These are phyloP conservation scores for Chelon labrosus DNA, from an alignment of 2,797 vertebrate genomes.

Conservation along the genomic window DNA sequence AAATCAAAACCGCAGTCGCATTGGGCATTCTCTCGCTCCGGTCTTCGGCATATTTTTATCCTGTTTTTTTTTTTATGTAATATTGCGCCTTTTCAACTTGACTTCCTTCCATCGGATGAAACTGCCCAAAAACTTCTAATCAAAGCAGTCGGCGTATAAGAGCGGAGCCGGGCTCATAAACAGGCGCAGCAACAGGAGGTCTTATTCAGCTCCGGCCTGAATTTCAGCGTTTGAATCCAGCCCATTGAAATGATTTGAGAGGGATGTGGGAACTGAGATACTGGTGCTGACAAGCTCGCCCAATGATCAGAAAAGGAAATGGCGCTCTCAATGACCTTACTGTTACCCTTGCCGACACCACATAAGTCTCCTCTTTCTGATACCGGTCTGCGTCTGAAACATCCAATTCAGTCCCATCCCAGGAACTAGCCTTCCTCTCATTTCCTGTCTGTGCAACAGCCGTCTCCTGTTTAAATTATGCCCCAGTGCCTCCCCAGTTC, in stretches of 20 bases:
- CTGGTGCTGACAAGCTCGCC: conserved; percentile 73
- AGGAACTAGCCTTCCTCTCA: conserved; percentile 96
- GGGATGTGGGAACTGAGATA: conserved; percentile 86
- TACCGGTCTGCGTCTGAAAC: conserved; percentile 93
- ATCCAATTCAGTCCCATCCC: conserved; percentile 95
- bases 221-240: conserved; percentile 81
- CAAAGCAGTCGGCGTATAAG: conserved; percentile 74
- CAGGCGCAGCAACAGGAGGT: conserved; percentile 81
- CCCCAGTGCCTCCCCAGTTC: conserved; percentile 90
- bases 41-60: conserved; percentile 64
- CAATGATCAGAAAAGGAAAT: conserved; percentile 84
- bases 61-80: conserved; percentile 63
- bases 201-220: conserved; percentile 74
- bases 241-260: conserved; percentile 82
- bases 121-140: conserved; percentile 75
- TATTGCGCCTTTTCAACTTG: conserved; percentile 79
- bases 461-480: conserved; percentile 99
- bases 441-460: conserved; percentile 97
- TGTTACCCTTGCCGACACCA: conserved; percentile 91
- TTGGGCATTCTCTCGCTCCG: conserved; percentile 66
- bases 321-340: conserved; percentile 95
- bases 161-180: conserved; percentile 72
- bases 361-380: conserved; percentile 92
- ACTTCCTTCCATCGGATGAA: conserved; percentile 88
- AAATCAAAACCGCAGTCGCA: conserved; percentile 76